A percentile compares a stretch with the other conserved stretches of the same genome.
Evolutionary conservation across 2,888 invertebrate species (phyloP).

Genomic region (Conistra vaccinii): DNA sequence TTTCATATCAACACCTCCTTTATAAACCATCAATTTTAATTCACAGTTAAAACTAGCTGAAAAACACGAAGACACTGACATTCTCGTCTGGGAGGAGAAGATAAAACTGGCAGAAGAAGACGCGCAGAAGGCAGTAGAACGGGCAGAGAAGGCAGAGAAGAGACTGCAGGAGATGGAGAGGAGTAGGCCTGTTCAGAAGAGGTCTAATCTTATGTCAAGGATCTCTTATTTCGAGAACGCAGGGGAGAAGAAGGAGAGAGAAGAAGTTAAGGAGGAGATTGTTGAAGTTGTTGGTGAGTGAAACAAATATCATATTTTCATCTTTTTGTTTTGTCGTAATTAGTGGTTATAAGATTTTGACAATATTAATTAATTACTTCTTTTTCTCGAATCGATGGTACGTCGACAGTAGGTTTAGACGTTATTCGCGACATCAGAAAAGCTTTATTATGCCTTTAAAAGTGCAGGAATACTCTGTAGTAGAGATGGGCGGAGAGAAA

Average conservation of each 20-base stretch:
- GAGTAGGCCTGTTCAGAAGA: slow-evolving; percentile 55
- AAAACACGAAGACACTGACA: slow-evolving; percentile 92
- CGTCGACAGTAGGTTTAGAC: too few relatives aligned
- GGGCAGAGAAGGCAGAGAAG: slow-evolving; percentile 90
- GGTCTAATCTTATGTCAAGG: slow-evolving; percentile 80
- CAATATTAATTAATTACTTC: too few relatives aligned
- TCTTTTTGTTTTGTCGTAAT: neutral
- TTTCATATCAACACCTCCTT: too few relatives aligned
- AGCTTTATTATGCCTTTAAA: too few relatives aligned
- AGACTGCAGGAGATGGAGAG: slow-evolving; percentile 70
- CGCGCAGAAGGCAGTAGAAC: slow-evolving; percentile 90
- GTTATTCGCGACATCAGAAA: too few relatives aligned
- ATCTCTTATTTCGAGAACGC: slow-evolving; percentile 86
- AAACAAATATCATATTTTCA: neutral
- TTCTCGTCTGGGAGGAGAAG: slow-evolving; percentile 93
- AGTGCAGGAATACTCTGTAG: too few relatives aligned
- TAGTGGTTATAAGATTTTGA: neutral
- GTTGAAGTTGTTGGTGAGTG: slow-evolving; percentile 66
- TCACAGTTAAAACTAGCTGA: slow-evolving; percentile 91
- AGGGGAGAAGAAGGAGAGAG: slow-evolving; percentile 70
- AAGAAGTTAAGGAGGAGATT: slow-evolving; percentile 62
- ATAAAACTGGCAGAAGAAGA: slow-evolving; percentile 93
- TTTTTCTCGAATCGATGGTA: too few relatives aligned
- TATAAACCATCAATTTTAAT: neutral
- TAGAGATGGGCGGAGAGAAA: too few relatives aligned